Percentiles rank a stretch among this genome's conserved stretches.
phyloP scores from a whole-genome alignment of 2,888 invertebrate genomes.

The Lapara coniferarum region DNA sequence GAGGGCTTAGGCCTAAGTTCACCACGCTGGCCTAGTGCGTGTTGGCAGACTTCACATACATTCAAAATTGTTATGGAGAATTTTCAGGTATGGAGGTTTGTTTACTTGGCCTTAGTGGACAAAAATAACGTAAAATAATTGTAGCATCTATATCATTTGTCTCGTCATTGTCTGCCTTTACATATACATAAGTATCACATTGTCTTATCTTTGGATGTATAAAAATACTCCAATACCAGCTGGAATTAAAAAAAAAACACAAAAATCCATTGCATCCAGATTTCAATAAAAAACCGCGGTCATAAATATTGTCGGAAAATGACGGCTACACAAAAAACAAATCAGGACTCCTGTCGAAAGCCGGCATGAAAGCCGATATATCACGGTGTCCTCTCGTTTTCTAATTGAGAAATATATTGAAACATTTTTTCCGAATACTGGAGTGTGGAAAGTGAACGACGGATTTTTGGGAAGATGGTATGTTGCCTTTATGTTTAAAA shows the following conservation, averaged over 20 bases:
- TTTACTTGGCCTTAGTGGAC: too few species aligned
- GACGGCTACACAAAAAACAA: slow-evolving; percentile 27
- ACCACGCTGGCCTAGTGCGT: too few species aligned
- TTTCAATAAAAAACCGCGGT: slow-evolving; percentile 20
- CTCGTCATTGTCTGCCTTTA: too few species aligned
- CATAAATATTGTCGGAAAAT: slow-evolving; percentile 20
- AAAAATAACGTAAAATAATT: too few species aligned
- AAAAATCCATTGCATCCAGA: slow-evolving; percentile 1
- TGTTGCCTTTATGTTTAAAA: slow-evolving; percentile 22
- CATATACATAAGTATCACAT: too few species aligned
- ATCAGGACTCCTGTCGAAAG: slow-evolving; percentile 30
- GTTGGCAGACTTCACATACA: too few species aligned
- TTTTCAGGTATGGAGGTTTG: too few species aligned
- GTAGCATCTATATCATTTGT: too few species aligned
- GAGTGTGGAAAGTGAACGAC: slow-evolving; percentile 40
- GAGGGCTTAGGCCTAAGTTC: too few species aligned
- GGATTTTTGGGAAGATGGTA: slow-evolving; percentile 37
- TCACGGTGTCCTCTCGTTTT: slow-evolving; percentile 51
- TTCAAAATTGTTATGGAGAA: too few species aligned
- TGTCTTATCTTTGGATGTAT: too few species aligned
- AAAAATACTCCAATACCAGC: too few species aligned
- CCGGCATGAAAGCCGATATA: slow-evolving; percentile 46
- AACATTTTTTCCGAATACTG: slow-evolving; percentile 56
- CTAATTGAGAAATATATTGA: slow-evolving; percentile 74
- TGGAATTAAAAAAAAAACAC: not conserved